Conservation (phyloP, 2,797 vertebrate genomes). For the Sebastes oblongus region DNA sequence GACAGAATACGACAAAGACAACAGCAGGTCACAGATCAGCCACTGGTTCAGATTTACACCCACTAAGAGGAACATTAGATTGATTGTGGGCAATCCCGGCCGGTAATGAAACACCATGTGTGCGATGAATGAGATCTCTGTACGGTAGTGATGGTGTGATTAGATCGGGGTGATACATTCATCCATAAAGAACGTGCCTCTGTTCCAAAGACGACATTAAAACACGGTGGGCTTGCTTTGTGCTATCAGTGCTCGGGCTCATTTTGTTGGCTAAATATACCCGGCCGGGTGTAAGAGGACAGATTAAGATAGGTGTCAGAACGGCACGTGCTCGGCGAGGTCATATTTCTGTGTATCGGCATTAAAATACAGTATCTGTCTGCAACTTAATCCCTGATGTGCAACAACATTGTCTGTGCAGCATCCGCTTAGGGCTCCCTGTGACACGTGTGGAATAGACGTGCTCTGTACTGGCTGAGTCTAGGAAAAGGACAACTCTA, state of each 20-base stretch:
- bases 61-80: slow-evolving; percentile 33
- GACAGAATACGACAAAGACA: neutral
- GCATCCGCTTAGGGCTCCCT: slow-evolving; percentile 15
- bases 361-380: slow-evolving; percentile 62
- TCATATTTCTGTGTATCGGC: slow-evolving; percentile 54
- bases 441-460: slow-evolving; percentile 24
- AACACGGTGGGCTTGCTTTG: neutral
- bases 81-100: slow-evolving; percentile 26
- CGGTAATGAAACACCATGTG: slow-evolving; percentile 34
- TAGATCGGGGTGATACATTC: slow-evolving; percentile 22
- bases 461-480: neutral
- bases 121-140: slow-evolving; percentile 20
- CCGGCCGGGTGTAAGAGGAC: slow-evolving; percentile 29
- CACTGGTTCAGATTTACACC: slow-evolving; percentile 32
- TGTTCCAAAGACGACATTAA: slow-evolving; percentile 12
- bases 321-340: slow-evolving; percentile 46
- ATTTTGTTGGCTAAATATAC: slow-evolving; percentile 66
- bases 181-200: slow-evolving; percentile 25
- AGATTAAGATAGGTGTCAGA: slow-evolving; percentile 63
- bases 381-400: slow-evolving; percentile 67
- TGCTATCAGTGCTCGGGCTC: slow-evolving; percentile 7
- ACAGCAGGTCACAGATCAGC: slow-evolving; percentile 16
- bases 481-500: slow-evolving; percentile 30
- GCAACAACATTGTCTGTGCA: slow-evolving; percentile 59
- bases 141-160: slow-evolving; percentile 16